These are phyloP conservation scores for Odontesthes bonariensis DNA, from an alignment of 2,113 vertebrate species.

Conservation along the genomic window DNA sequence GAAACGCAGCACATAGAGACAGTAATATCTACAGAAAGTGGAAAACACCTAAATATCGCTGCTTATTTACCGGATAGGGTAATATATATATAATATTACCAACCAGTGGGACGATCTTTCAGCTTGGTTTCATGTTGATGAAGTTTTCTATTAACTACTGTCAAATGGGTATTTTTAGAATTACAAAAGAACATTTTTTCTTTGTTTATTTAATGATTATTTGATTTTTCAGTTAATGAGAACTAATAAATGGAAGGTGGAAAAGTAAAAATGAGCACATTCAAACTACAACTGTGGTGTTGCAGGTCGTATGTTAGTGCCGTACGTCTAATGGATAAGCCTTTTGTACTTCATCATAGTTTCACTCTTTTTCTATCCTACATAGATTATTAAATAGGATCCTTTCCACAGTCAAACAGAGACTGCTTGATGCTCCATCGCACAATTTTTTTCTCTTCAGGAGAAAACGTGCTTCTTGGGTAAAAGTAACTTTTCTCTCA, in stretches of 20 bases:
- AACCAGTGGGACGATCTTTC: neutral
- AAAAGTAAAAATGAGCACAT: neutral
- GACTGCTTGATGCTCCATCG: too few relatives aligned
- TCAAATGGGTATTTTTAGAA: neutral
- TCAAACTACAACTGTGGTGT: neutral
- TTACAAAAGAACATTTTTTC: neutral
- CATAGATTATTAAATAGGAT: too few relatives aligned
- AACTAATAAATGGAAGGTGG: neutral
- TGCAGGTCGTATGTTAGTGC: neutral
- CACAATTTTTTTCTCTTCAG: too few relatives aligned
- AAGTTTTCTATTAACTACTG: too few relatives aligned
- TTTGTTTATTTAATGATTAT: too few relatives aligned
- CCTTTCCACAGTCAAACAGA: too few relatives aligned
- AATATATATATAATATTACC: too few relatives aligned
- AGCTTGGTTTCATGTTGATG: too few relatives aligned
- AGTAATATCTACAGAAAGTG: neutral
- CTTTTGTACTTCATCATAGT: too few relatives aligned
- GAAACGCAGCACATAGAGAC: neutral
- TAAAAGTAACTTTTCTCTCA: too few relatives aligned
- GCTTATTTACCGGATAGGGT: neutral
- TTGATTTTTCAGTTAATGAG: neutral
- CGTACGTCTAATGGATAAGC: neutral
- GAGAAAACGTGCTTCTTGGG: too few relatives aligned
- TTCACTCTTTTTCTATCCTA: too few relatives aligned
- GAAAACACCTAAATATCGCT: neutral